Base-by-base conservation (phyloP, 2,888 invertebrate genomes). In the Mesopsocus fuscifrons region DNA sequence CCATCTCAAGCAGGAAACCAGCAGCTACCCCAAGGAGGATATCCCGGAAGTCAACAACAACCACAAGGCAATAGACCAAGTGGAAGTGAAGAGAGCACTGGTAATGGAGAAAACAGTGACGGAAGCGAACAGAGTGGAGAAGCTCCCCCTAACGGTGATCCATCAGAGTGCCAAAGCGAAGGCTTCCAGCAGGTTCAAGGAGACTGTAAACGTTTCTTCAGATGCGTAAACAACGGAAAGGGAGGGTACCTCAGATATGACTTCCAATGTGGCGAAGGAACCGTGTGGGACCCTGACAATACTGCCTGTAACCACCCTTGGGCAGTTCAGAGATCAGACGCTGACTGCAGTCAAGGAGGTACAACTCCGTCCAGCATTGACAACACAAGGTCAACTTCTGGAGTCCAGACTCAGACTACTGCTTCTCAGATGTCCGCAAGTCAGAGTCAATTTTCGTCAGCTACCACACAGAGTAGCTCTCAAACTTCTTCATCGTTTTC, bases 231-330 rank as follows among this genome's bases (percentile, higher is more conserved):
- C 26, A 50, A 51, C 33, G 55, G 55, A 11, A 48, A 50, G 43
- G 70, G 69, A 46, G 65, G 65, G 2, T 77, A 64, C 51, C 71
- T 61, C 38, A 73, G 69, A 59, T 75, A 77, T 55, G 74, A 79
- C 47, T 84, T 79, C 56, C 63, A 63, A 11, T 84, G 84, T 57
- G 77, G 74, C 2, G 69, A 74, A 43, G 81, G 80, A 41, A 84
- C 83, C 3, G 74, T 77, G 23, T 84, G 83, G 82, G 80, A 81
- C 60, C 67, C 71, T 45, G 61, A 66, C 42, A 60, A 72, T 45
- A 64, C 71, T 55, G 69, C 74, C 41, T 85, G 84, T 57, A 82
- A 84, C 58, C 72, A 82, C 56, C 68, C 70, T 30, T 72, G 71
- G 66, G 69, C 71, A 45, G 71, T 71, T 20, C 47, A 50, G 17